Conservation (phyloP, 2,797 vertebrate genomes). For the Xenentodon cancila region DNA sequence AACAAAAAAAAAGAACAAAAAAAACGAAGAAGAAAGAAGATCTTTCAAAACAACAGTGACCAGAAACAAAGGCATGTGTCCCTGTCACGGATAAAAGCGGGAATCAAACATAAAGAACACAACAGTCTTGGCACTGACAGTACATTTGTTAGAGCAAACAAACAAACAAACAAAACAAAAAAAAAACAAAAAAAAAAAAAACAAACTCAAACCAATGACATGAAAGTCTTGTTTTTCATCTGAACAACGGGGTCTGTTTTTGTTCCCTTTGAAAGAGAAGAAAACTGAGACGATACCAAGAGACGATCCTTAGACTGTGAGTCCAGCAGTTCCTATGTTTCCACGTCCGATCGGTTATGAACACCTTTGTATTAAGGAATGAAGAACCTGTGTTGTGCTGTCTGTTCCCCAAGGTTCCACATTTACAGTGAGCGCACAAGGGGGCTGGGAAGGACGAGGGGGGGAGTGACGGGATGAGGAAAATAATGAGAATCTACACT, state of each 20-base stretch:
- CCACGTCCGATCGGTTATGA: constrained; percentile 36
- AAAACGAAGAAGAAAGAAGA: constrained; percentile 34
- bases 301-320: constrained; percentile 54
- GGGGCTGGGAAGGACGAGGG: constrained; percentile 16
- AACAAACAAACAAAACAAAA: too few species aligned
- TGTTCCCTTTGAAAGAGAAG: constrained; percentile 73
- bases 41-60: constrained; percentile 45
- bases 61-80: constrained; percentile 64
- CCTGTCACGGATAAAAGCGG: constrained; percentile 59
- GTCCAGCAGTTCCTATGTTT: constrained; percentile 57
- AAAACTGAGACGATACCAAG: constrained; percentile 52
- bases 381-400: constrained; percentile 42
- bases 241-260: constrained; percentile 58
- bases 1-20: constrained; percentile 43
- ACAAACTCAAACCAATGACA: constrained; percentile 37
- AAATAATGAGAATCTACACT: constrained; percentile 20
- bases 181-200: constrained; percentile 4
- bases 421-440: constrained; percentile 48
- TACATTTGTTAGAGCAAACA: constrained; percentile 67
- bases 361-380: constrained; percentile 47
- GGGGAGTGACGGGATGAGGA: constrained; percentile 9
- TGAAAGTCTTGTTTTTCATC: constrained; percentile 56
- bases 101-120: constrained; percentile 64
- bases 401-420: constrained; percentile 52
- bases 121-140: constrained; percentile 81